Evolutionary conservation across 2,888 invertebrate genomes (phyloP).

Genomic region (Tetragonula carbonaria): DNA sequence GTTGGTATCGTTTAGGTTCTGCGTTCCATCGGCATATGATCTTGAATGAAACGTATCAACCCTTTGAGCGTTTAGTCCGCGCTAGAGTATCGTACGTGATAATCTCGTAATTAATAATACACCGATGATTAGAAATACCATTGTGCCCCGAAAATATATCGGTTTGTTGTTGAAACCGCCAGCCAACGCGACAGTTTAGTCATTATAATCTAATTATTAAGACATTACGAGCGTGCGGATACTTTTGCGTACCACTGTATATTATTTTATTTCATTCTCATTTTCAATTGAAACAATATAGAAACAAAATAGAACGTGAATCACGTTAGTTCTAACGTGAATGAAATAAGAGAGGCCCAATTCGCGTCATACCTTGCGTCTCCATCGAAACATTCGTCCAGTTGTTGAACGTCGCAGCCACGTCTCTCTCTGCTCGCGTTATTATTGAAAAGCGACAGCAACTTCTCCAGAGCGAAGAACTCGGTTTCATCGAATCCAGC

Average conservation of each 20-base stretch:
- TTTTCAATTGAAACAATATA: not conserved
- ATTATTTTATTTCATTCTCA: not conserved
- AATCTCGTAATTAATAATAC: too few species aligned
- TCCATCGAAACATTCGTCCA: slow-evolving; percentile 87
- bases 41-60: slow-evolving; percentile 29
- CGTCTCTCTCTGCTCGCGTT: slow-evolving; percentile 87
- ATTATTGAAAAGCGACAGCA: slow-evolving; percentile 82
- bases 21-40: slow-evolving; percentile 29
- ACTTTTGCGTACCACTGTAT: not conserved
- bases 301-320: not conserved
- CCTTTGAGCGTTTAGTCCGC: too few species aligned
- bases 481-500: slow-evolving; percentile 84
- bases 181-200: too few species aligned
- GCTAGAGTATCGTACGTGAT: too few species aligned
- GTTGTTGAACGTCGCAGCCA: slow-evolving; percentile 85
- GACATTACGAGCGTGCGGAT: too few species aligned
- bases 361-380: slow-evolving; percentile 85
- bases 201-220: too few species aligned
- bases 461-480: slow-evolving; percentile 86
- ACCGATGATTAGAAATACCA: too few species aligned
- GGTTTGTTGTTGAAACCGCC: too few species aligned
- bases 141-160: too few species aligned
- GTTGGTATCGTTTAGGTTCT: slow-evolving; percentile 43
- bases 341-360: not conserved
- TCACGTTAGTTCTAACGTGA: not conserved